Conservation (phyloP, 2,797 vertebrate genomes). For the Vultur gryphus region DNA sequence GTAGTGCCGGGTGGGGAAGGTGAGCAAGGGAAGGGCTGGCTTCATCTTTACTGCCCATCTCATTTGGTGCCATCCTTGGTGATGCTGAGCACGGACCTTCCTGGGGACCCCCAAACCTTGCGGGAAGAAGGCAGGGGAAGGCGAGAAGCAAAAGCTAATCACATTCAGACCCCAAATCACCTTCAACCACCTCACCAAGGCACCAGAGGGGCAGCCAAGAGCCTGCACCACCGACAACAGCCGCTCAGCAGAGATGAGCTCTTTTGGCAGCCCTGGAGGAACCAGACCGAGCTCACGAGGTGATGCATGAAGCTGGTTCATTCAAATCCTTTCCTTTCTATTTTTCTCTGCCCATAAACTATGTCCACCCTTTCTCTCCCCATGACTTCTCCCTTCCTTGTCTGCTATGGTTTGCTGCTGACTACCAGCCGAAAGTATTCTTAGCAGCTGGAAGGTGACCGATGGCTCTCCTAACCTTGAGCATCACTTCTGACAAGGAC, state of each 20-base stretch:
- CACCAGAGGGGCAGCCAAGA: not conserved
- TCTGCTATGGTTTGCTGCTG: not conserved
- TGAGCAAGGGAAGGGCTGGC: not conserved
- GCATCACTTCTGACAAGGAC: not conserved
- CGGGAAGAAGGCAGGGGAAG: not conserved
- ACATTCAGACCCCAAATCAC: not conserved
- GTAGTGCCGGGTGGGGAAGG: not conserved
- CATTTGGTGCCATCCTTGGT: not conserved
- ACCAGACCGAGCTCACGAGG: not conserved
- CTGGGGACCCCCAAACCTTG: not conserved
- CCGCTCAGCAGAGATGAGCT: fast-evolving
- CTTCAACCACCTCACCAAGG: not conserved
- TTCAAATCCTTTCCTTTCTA: not conserved
- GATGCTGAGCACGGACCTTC: not conserved
- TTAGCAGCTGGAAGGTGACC: not conserved
- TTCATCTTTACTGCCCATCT: fast-evolving
- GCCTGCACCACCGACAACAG: not conserved
- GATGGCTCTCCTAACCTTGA: not conserved
- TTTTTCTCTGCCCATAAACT: not conserved
- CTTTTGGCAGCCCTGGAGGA: not conserved
- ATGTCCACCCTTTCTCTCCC: not conserved
- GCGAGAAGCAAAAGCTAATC: not conserved
- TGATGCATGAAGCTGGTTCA: not conserved
- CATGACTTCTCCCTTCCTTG: not conserved
- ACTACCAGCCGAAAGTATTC: not conserved